Evolutionary conservation across 1,140 invertebrate genomes (phyloP), one percentile per base, ranked within the genome.

Genomic region (Sycophila sp.): DNA sequence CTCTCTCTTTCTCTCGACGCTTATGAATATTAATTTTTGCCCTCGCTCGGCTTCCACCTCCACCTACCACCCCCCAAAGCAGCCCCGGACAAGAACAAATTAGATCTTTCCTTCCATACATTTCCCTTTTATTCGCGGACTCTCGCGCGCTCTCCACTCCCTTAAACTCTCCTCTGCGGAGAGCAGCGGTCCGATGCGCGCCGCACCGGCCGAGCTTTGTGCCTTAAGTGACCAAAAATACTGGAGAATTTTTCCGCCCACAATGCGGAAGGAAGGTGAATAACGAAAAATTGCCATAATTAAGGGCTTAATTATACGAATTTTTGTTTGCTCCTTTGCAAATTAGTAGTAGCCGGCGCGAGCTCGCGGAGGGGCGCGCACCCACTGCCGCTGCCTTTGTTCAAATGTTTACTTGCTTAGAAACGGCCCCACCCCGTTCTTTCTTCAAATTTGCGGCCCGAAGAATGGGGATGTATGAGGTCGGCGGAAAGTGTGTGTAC

Each of bases 1-100:
- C 32, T 19, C 36, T 59, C 55, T 17, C 55, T 28, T 26, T 62
- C 40, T 47, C 42, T 47, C 36, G 83, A 84, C 85, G 85, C 85
- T 86, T 86, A 85, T 85, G 83, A 86, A 85, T 86, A 86, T 86
- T 86, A 86, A 86, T 86, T 85, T 82, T 77, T 76, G 77, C 71
- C 77, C 79, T 69, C 66, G 19, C 73, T 68, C 73, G 55, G 51
- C 72, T 64, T 26, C 17, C 30, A 62, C 51, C 30, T 40, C 68
- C 66, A 45, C 0, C 71, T 69, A 42, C 69, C 68, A 64, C 76
- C 77, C 72, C 74, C 79, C 77, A 81, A 80, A 82, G 78, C 77
- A 82, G 77, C 81, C 77, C 77, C 79, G 83, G 77, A 85, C 85
- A 83, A 83, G 83, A 85, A 86, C 85, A 86, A 86, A 85, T 86